Base-by-base conservation (phyloP, 2,888 invertebrate species). In the Hypselothyrea guttata region DNA sequence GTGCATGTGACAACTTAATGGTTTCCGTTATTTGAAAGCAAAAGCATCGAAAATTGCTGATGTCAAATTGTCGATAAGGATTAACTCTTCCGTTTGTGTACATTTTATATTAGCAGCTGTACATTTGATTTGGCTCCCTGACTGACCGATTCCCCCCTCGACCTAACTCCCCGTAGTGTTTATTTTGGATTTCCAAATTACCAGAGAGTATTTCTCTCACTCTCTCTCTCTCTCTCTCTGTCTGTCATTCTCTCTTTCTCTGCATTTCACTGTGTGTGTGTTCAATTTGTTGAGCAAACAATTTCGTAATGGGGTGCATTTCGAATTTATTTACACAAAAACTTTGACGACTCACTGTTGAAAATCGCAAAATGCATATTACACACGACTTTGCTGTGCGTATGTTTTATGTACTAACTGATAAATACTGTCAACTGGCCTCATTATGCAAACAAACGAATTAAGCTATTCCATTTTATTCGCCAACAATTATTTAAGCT, bases 61-160 rank as follows among this genome's bases (percentile, higher is more conserved):
- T 79, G 78, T 83, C 78, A 85, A 79, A 79, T 75, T 79, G 85
- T 83, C 78, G 85, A 79, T 79, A 85, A 78, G 78, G 83, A 79
- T 85, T 79, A 85, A 79, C 83, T 79, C 75, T 69, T 83, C 78
- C 78, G 78, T 77, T 69, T 70, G 85, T 78, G 83, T 82, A 71
- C 85, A 78, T 83, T 78, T 83, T 54, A 83, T 75, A 83, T 85
- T 83, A 85, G 79, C 74, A 63, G 67, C 74, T 70, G 59, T 63
- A 66, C 83, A 85, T 83, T 85, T 83, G 85, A 85, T 85, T 84
- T 73, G 65, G 48, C 64, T 60, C 56, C 28, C 48, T 48, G 40
- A 45, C 33, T 40, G 34, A 49, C 54, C 56, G 49, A 31, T 7
- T 42, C 28, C 7, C 22, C 37, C 31, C 18, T 15, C 49, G n/a